phyloP scores from a whole-genome alignment of 2,113 vertebrate genomes.

The Epinephelus lanceolatus region DNA sequence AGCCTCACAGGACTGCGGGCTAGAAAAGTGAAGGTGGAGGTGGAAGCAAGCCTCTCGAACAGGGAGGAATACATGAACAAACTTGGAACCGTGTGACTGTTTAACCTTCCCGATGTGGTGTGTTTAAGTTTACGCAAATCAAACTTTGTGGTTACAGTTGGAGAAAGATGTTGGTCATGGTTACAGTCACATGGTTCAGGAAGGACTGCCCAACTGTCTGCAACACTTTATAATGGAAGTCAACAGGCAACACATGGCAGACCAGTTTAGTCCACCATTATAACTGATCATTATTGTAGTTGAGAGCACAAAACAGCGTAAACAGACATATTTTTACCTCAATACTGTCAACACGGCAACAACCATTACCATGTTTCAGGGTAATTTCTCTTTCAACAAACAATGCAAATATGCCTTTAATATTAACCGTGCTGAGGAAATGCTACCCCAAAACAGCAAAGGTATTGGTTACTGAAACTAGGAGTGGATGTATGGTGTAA shows the following conservation, averaged over 20 bases:
- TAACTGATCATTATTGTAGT: not conserved
- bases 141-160: not conserved
- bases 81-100: conserved; percentile 23
- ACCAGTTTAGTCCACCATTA: not conserved
- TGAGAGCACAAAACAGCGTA: not conserved
- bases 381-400: not conserved
- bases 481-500: conserved; percentile 20
- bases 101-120: conserved; percentile 1
- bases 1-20: conserved; percentile 60
- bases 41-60: conserved; percentile 5
- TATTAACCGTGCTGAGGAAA: not conserved
- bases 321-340: not conserved
- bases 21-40: conserved; percentile 67
- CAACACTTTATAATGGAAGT: not conserved
- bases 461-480: not conserved
- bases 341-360: conserved; percentile 8
- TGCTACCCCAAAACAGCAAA: not conserved
- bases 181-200: not conserved
- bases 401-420: not conserved
- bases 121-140: conserved; percentile 1
- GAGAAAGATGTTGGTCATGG: conserved; percentile 11
- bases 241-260: not conserved
- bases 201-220: not conserved
- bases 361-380: not conserved
- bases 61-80: not conserved